Conservation (phyloP, 2,113 vertebrate species). For the Melanerpes aurifrons region DNA sequence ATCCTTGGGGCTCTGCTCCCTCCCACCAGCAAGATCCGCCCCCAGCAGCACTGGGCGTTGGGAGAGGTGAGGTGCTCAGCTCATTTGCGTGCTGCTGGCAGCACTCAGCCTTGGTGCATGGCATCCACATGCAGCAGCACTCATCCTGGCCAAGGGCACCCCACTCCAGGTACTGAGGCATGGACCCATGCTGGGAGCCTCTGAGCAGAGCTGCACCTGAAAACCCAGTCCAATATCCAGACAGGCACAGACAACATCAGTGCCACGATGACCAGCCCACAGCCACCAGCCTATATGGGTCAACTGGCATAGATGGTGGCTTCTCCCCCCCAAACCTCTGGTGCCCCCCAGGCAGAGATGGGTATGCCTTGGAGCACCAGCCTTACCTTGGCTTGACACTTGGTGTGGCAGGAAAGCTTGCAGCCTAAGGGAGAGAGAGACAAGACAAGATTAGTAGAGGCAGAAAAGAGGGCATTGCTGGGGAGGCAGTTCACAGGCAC, state of each 20-base stretch:
- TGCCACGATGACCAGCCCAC: background rate
- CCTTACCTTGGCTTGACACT: slow-evolving; percentile 67
- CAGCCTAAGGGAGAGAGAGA: background rate
- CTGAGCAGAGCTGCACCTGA: background rate
- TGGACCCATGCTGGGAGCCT: background rate
- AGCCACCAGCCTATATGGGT: background rate
- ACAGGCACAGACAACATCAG: rapidly evolving
- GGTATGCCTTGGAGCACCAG: rapidly evolving
- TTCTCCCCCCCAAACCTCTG: background rate
- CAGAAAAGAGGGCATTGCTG: rapidly evolving
- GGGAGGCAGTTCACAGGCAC: background rate
- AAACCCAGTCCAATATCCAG: rapidly evolving
- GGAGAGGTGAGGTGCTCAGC: background rate
- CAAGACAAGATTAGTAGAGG: background rate
- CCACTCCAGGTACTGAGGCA: background rate
- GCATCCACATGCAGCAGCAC: background rate
- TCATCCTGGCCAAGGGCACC: background rate
- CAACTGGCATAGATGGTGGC: background rate
- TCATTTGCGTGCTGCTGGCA: background rate
- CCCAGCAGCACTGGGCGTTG: rapidly evolving
- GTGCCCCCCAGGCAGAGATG: rapidly evolving
- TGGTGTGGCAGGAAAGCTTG: slow-evolving; percentile 68
- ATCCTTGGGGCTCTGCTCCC: background rate
- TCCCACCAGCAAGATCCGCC: slow-evolving; percentile 10
- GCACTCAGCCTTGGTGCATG: rapidly evolving